These are phyloP conservation scores for Drosophila suboccidentalis DNA, from an alignment of 2,888 invertebrate species.

Conservation along the genomic window DNA sequence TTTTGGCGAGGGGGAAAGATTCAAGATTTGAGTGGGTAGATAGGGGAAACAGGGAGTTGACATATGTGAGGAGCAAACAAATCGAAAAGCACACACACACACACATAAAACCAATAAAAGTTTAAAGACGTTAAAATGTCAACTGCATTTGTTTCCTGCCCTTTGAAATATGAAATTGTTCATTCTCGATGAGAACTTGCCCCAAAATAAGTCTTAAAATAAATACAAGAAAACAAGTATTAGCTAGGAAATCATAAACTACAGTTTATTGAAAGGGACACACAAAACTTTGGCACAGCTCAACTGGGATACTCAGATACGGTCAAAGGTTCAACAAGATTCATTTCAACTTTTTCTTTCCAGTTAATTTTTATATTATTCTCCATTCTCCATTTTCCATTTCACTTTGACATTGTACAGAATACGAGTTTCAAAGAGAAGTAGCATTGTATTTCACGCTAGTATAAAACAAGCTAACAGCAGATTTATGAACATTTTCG, in stretches of 20 bases:
- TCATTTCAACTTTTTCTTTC: conserved; percentile 40
- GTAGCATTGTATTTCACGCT: conserved; percentile 34
- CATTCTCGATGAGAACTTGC: conserved; percentile 23
- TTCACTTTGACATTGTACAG: not conserved
- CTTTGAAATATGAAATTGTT: conserved; percentile 78
- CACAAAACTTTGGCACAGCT: conserved; percentile 36
- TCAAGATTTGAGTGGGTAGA: not conserved
- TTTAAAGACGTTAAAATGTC: conserved; percentile 77
- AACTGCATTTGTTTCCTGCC: conserved; percentile 68
- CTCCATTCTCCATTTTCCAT: conserved; percentile 7
- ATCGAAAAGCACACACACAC: conserved; percentile 56
- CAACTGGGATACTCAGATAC: conserved; percentile 13
- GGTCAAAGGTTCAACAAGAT: conserved; percentile 27
- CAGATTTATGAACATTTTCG: conserved; percentile 19
- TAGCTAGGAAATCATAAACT: conserved; percentile 58
- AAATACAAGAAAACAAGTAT: conserved; percentile 24
- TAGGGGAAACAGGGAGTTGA: not conserved
- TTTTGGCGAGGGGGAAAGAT: conserved; percentile 28
- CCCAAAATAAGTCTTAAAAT: conserved; percentile 43
- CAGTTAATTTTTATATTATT: conserved; percentile 38
- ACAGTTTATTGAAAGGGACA: conserved; percentile 57
- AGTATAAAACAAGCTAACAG: conserved; percentile 15
- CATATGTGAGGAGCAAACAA: conserved; percentile 48
- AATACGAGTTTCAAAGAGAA: conserved; percentile 3
- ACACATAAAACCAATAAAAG: conserved; percentile 63